phyloP scores from a whole-genome alignment of 2,113 vertebrate species.

The Prietella phreatophila region DNA sequence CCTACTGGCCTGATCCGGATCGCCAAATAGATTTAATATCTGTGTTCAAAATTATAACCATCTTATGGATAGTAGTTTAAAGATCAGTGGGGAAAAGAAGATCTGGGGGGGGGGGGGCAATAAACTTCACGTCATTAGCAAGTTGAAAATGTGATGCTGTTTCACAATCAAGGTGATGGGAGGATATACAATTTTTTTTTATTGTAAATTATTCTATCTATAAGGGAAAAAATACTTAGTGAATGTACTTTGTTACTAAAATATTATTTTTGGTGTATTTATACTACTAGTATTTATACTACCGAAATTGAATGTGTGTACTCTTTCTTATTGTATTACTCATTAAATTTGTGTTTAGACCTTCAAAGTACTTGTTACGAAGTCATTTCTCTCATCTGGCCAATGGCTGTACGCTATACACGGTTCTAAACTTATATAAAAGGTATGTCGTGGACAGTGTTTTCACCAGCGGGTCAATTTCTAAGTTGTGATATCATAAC shows the following conservation, averaged over 20 bases:
- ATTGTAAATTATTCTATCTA: not conserved
- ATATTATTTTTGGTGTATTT: not conserved
- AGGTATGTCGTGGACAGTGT: not conserved
- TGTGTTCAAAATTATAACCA: not conserved
- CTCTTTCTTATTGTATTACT: not conserved
- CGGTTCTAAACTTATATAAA: not conserved
- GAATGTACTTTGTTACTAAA: not conserved
- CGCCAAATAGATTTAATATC: not conserved
- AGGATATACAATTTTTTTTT: not conserved
- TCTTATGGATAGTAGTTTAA: not conserved
- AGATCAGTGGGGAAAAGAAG: too few species aligned
- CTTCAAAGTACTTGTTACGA: not conserved
- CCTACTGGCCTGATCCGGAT: not conserved
- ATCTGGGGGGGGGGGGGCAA: too few species aligned
- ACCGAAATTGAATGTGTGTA: not conserved
- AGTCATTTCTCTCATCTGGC: not conserved
- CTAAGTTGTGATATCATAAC: not conserved
- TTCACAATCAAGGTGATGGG: not conserved
- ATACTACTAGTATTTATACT: not conserved
- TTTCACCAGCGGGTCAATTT: not conserved
- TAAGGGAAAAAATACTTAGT: not conserved
- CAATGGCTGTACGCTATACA: not conserved
- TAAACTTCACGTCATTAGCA: not conserved
- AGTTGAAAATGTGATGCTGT: not conserved
- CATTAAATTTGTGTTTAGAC: not conserved